Percentiles rank a stretch among this genome's conserved stretches.
Conservation (phyloP, 2,888 invertebrate species). For the Sesia bembeciformis region DNA sequence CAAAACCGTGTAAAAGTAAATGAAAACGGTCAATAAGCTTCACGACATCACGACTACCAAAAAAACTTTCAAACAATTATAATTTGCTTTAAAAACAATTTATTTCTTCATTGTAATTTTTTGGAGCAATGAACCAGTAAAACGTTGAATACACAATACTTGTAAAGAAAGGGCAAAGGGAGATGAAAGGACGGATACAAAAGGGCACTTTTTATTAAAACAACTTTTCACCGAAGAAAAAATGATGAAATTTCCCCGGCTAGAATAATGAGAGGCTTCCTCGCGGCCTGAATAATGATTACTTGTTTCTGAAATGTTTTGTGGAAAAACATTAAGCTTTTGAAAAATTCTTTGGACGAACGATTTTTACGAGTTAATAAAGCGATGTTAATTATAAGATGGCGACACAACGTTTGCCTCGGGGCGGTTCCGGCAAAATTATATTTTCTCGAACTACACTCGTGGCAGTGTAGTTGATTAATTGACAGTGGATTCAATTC, state of each 20-base stretch:
- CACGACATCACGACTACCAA: no score
- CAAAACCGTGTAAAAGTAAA: no score
- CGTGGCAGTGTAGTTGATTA: no score
- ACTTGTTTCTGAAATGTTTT: background rate
- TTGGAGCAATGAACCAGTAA: background rate
- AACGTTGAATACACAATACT: background rate
- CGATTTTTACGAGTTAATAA: no score
- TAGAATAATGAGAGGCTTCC: conserved; percentile 16
- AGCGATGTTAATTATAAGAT: no score
- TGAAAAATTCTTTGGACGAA: no score
- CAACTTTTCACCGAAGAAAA: conserved; percentile 13
- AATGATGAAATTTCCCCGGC: conserved; percentile 11
- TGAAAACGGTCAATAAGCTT: no score
- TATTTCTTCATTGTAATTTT: background rate
- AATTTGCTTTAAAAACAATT: background rate
- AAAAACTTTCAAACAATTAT: no score
- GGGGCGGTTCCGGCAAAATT: no score
- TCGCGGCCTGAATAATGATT: conserved; percentile 11
- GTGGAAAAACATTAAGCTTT: background rate
- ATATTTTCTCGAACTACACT: no score
- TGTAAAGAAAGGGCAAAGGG: background rate
- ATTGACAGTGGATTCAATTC: no score
- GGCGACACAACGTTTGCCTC: no score
- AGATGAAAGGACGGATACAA: conserved; percentile 2
- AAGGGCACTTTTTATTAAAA: conserved; percentile 15